Conservation (phyloP, 2,888 invertebrate genomes). For the Odontothrips loti region DNA sequence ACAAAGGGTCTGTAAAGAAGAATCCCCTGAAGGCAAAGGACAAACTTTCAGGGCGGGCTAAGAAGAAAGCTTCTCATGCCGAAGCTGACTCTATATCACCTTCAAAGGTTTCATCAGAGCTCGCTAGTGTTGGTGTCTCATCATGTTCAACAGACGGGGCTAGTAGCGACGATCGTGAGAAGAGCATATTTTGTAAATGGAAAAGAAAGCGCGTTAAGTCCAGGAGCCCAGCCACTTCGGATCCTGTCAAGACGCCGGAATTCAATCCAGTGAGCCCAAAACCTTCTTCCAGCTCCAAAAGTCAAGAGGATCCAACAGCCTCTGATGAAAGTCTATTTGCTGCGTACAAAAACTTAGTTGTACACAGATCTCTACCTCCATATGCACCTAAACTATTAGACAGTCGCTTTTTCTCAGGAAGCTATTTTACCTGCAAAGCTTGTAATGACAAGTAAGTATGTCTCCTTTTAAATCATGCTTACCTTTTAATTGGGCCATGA, state of each 20-base stretch:
- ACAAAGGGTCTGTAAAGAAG: background rate
- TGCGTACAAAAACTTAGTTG: background rate
- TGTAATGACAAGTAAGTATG: background rate
- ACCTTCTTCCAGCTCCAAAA: background rate
- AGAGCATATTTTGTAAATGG: background rate
- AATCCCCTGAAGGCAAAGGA: background rate
- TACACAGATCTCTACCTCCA: background rate
- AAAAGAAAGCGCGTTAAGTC: background rate
- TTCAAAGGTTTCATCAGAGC: background rate
- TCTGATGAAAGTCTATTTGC: background rate
- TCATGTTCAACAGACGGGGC: background rate
- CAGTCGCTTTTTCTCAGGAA: background rate
- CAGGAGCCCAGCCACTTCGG: too few relatives aligned
- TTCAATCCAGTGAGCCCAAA: background rate
- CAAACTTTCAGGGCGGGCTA: background rate
- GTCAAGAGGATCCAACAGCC: background rate
- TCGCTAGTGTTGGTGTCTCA: background rate
- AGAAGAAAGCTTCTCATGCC: background rate
- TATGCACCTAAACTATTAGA: background rate
- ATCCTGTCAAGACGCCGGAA: too few relatives aligned
- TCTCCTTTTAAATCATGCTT: background rate
- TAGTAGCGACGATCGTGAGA: background rate
- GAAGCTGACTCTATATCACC: too few relatives aligned
- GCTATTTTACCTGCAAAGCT: background rate
- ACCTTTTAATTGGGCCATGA: background rate